A percentile compares a stretch with the other conserved stretches of the same genome.
Conservation (phyloP, 2,888 invertebrate genomes). For the Himalopsyche anomala region DNA sequence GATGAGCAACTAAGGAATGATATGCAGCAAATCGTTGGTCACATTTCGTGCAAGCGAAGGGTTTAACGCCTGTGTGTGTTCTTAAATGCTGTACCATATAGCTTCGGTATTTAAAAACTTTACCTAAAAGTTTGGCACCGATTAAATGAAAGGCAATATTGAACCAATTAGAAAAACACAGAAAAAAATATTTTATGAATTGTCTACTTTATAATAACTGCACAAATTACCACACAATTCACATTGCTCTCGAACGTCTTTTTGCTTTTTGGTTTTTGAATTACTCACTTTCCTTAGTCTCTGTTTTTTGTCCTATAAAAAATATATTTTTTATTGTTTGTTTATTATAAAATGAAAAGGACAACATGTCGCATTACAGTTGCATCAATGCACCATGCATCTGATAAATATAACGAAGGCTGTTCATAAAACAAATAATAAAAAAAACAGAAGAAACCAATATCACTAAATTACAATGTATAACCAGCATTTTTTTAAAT, state of each 20-base stretch:
- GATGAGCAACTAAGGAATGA: constrained; percentile 62
- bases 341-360: too few species aligned
- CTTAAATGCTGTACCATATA: constrained; percentile 72
- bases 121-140: constrained; percentile 64
- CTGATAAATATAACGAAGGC: too few species aligned
- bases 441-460: too few species aligned
- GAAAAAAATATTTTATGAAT: neutral
- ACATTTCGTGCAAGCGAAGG: constrained; percentile 71
- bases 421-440: too few species aligned
- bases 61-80: constrained; percentile 70
- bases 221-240: constrained; percentile 64
- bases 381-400: neutral
- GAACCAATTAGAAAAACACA: neutral
- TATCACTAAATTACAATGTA: too few species aligned
- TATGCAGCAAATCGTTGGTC: constrained; percentile 66
- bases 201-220: neutral
- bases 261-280: constrained; percentile 51
- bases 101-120: constrained; percentile 71
- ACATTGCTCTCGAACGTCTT: constrained; percentile 61
- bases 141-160: neutral
- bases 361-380: too few species aligned
- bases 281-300: constrained; percentile 28
- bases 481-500: too few species aligned
- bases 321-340: constrained; percentile 3
- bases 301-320: constrained; percentile 56